phyloP scores from a whole-genome alignment of 2,888 invertebrate genomes.

The Diadegma fenestrale region DNA sequence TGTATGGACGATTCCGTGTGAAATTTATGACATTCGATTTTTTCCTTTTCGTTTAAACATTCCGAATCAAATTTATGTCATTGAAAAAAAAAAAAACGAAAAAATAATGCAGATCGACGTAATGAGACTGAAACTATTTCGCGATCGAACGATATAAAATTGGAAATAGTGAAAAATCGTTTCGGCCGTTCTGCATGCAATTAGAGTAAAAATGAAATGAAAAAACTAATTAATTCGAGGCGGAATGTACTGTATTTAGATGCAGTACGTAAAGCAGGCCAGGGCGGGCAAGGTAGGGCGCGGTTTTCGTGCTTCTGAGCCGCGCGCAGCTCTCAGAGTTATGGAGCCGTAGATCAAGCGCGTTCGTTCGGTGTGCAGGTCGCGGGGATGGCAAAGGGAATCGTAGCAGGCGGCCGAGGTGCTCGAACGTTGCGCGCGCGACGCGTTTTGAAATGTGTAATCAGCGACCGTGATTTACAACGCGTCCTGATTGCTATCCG shows the following conservation, averaged over 20 bases:
- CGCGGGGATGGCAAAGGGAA: conserved; percentile 46
- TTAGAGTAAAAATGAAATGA: not conserved
- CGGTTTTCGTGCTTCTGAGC: conserved; percentile 64
- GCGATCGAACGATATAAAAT: not conserved
- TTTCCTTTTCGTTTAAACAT: not conserved
- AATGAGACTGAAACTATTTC: not conserved
- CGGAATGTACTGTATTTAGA: conserved; percentile 33
- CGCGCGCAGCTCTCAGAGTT: conserved; percentile 74
- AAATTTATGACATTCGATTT: not conserved
- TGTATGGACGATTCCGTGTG: conserved; percentile 8
- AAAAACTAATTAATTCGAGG: not conserved
- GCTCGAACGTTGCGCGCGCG: conserved; percentile 53
- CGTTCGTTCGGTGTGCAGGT: conserved; percentile 73
- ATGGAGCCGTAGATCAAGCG: conserved; percentile 81
- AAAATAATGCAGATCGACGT: not conserved
- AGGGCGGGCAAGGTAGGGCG: conserved; percentile 64
- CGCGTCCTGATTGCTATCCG: conserved; percentile 79
- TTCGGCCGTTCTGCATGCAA: not conserved
- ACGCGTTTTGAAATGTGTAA: conserved; percentile 83
- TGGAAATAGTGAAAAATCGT: not conserved
- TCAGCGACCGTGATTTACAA: conserved; percentile 82
- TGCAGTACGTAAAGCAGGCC: conserved; percentile 42
- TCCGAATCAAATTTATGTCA: not conserved
- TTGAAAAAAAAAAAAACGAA: not conserved
- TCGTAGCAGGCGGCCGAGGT: conserved; percentile 51